phyloP scores from a whole-genome alignment of 2,113 vertebrate species.

The Prunella fulvescens region DNA sequence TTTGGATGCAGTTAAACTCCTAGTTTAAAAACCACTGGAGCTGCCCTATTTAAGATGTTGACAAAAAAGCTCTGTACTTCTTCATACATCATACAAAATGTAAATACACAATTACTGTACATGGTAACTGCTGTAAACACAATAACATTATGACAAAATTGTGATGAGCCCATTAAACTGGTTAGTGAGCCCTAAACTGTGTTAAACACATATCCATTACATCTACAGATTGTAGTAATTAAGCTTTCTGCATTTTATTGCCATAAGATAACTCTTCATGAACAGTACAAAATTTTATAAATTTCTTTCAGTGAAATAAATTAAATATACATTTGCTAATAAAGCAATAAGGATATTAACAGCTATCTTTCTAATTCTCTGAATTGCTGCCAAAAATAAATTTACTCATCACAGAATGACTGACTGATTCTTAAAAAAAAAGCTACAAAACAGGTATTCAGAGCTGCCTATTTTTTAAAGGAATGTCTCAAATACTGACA shows the following conservation, averaged over 20 bases:
- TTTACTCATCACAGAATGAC: neutral
- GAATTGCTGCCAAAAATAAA: neutral
- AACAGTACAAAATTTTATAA: neutral
- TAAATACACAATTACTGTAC: neutral
- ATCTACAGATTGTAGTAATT: neutral
- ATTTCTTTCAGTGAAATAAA: neutral
- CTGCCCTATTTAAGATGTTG: neutral
- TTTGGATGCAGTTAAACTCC: constrained; percentile 2
- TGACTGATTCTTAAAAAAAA: neutral
- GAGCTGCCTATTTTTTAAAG: neutral
- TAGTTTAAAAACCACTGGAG: constrained; percentile 19
- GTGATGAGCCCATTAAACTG: constrained; percentile 39
- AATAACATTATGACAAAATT: neutral
- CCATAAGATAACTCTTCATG: neutral
- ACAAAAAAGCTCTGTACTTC: neutral
- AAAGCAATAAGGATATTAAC: neutral
- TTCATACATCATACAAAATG: neutral
- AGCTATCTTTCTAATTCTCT: neutral
- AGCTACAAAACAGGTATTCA: neutral
- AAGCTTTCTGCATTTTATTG: neutral
- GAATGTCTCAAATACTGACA: neutral
- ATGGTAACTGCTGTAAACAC: neutral
- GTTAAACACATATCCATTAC: constrained; percentile 17
- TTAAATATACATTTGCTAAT: neutral
- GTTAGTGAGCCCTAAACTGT: constrained; percentile 55